phyloP scores from a whole-genome alignment of 2,113 vertebrate species.

The Lathamus discolor region DNA sequence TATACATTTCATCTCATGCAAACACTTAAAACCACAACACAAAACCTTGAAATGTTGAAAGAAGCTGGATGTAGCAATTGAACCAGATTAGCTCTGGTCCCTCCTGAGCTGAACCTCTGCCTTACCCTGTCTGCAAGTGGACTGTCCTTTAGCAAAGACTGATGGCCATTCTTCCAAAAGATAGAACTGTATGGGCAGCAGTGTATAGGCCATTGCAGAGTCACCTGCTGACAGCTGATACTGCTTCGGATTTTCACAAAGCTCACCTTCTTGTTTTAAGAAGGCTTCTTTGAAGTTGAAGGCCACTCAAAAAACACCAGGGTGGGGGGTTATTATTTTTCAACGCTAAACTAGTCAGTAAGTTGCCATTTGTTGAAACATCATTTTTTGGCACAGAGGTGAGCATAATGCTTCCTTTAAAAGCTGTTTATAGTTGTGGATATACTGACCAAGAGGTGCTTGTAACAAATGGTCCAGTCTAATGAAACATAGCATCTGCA shows the following conservation, averaged over 20 bases:
- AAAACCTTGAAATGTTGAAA: not conserved
- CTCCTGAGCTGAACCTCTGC: not conserved
- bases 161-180: not conserved
- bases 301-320: not conserved
- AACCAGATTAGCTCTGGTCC: not conserved
- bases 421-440: not conserved
- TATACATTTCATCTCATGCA: not conserved
- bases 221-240: not conserved
- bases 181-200: not conserved
- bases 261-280: not conserved
- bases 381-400: not conserved
- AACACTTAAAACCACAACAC: slow-evolving; percentile 29
- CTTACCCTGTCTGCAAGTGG: not conserved
- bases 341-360: not conserved
- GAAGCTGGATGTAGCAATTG: not conserved
- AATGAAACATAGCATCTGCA: not conserved
- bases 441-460: not conserved
- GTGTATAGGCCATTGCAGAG: not conserved
- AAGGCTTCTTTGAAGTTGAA: not conserved
- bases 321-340: not conserved
- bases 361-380: not conserved
- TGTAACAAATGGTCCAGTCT: not conserved
- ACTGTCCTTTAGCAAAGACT: not conserved
- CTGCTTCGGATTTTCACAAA: not conserved
- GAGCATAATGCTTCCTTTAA: not conserved